Evolutionary conservation across 2,797 vertebrate genomes (phyloP).

Genomic region (Typhlichthys subterraneus): DNA sequence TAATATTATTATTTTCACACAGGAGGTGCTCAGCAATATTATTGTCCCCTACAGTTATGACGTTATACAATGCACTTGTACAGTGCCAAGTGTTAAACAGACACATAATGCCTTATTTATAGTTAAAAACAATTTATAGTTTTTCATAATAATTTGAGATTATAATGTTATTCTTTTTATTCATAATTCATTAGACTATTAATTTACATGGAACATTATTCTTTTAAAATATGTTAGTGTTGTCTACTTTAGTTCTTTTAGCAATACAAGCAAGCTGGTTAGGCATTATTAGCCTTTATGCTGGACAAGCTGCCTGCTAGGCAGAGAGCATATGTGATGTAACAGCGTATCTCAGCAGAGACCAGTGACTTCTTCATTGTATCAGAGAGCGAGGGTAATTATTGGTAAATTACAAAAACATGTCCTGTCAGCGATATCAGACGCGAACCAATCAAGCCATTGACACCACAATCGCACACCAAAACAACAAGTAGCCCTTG

Average conservation of each 20-base stretch:
- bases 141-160: too few relatives aligned
- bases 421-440: slow-evolving; percentile 78
- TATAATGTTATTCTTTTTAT: too few relatives aligned
- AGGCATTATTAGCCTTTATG: slow-evolving; percentile 53
- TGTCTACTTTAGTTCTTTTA: neutral
- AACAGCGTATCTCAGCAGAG: slow-evolving; percentile 61
- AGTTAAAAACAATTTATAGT: too few relatives aligned
- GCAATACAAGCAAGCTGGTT: slow-evolving; percentile 42
- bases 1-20: neutral
- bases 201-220: neutral
- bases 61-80: neutral
- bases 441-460: slow-evolving; percentile 76
- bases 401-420: slow-evolving; percentile 76
- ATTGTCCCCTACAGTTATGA: neutral
- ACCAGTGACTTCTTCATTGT: slow-evolving; percentile 68
- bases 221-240: neutral
- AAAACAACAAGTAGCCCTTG: slow-evolving; percentile 74
- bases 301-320: slow-evolving; percentile 48
- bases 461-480: slow-evolving; percentile 67
- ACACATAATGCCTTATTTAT: too few relatives aligned
- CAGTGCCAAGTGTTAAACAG: neutral
- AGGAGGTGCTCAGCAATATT: neutral
- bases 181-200: too few relatives aligned
- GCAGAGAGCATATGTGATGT: slow-evolving; percentile 45
- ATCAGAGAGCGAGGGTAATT: slow-evolving; percentile 71